These are phyloP conservation scores for Anseranas semipalmata DNA, from an alignment of 2,113 vertebrate species.

Conservation along the genomic window DNA sequence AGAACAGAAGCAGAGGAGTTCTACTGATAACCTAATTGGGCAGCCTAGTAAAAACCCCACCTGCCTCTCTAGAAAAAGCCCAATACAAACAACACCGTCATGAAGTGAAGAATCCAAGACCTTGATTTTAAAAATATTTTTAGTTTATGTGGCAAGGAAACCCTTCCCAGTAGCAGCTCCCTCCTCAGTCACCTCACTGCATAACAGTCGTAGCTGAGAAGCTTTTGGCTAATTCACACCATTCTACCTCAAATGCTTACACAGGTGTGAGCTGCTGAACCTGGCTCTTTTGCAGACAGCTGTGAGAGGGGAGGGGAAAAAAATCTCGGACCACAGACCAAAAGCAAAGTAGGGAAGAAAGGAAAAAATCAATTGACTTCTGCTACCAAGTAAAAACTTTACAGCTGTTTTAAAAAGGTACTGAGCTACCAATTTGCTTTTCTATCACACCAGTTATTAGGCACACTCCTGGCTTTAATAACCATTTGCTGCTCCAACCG, in stretches of 20 bases:
- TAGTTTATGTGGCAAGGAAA: not conserved
- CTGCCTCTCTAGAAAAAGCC: not conserved
- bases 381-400: slow-evolving; percentile 71
- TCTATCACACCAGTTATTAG: slow-evolving; percentile 61
- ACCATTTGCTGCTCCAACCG: slow-evolving; percentile 34
- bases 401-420: slow-evolving; percentile 66
- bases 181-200: not conserved
- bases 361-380: slow-evolving; percentile 68
- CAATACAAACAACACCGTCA: not conserved
- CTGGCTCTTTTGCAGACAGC: slow-evolving; percentile 41
- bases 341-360: slow-evolving; percentile 53
- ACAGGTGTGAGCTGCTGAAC: slow-evolving; percentile 63
- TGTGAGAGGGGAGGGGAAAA: not conserved
- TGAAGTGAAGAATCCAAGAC: not conserved
- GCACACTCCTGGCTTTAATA: slow-evolving; percentile 43
- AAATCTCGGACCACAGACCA: not conserved
- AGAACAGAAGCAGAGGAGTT: not conserved
- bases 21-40: not conserved
- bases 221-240: slow-evolving; percentile 45
- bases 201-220: not conserved
- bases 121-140: not conserved
- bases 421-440: slow-evolving; percentile 65
- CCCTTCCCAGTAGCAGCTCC: not conserved
- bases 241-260: slow-evolving; percentile 56
- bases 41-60: not conserved